A percentile compares a stretch with the other conserved stretches of the same genome.
These are phyloP conservation scores for Hirudo medicinalis DNA, from an alignment of 1,140 invertebrate genomes.

Conservation along the genomic window DNA sequence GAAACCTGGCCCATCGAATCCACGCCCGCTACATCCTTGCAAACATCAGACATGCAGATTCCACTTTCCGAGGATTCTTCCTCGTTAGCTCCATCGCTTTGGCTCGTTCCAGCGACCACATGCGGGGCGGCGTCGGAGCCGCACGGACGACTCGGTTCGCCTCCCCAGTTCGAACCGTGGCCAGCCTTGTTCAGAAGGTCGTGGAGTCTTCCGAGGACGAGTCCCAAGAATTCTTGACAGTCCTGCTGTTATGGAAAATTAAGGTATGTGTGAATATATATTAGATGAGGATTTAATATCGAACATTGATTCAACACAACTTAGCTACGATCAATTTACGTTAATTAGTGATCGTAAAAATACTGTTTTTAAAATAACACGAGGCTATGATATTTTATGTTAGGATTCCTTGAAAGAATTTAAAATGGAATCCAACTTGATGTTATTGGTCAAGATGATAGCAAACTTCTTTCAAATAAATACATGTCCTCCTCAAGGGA, in stretches of 20 bases:
- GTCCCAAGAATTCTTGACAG: constrained; percentile 59
- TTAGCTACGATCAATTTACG: too few species aligned
- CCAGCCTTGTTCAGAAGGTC: constrained; percentile 49
- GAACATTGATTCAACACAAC: too few species aligned
- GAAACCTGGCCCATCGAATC: not conserved
- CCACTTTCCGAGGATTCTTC: not conserved
- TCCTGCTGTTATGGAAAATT: constrained; percentile 48
- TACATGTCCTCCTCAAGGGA: too few species aligned
- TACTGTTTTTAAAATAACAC: too few species aligned
- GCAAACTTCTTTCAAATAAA: too few species aligned
- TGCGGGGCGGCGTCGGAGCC: not conserved
- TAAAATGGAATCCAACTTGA: too few species aligned
- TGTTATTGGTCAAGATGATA: too few species aligned
- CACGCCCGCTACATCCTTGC: not conserved
- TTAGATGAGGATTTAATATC: not conserved
- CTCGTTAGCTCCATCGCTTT: not conserved
- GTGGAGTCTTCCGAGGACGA: constrained; percentile 54
- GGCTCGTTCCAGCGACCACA: not conserved
- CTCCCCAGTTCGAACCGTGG: not conserved
- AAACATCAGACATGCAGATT: not conserved
- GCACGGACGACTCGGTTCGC: not conserved
- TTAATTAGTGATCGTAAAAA: too few species aligned
- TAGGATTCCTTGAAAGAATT: too few species aligned
- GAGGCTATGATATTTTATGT: too few species aligned
- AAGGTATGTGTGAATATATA: constrained; percentile 19